Conservation (phyloP, 2,113 vertebrate species). For the Phocoena sinus region DNA sequence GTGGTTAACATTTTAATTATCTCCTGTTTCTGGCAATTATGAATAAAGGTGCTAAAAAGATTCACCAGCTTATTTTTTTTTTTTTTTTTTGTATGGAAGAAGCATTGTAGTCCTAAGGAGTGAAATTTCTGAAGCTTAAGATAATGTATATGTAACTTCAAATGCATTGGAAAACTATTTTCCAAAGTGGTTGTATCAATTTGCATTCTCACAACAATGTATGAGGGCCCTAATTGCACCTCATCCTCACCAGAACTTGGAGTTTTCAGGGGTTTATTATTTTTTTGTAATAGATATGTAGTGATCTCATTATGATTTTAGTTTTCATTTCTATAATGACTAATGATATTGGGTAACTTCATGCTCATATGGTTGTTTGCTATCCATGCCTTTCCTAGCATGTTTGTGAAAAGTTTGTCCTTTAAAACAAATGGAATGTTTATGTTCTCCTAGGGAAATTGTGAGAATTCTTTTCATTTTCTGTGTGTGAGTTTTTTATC, state of each 20-base stretch:
- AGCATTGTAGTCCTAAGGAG: neutral
- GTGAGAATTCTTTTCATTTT: neutral
- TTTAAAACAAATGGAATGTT: neutral
- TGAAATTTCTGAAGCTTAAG: neutral
- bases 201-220: neutral
- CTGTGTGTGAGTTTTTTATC: neutral
- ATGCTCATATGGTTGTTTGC: neutral
- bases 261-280: neutral
- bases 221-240: neutral
- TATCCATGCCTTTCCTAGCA: neutral
- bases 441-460: neutral
- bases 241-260: neutral
- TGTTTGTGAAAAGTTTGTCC: neutral
- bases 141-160: neutral
- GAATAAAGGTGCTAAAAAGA: neutral
- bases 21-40: neutral
- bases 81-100: neutral
- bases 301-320: neutral
- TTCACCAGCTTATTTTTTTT: neutral
- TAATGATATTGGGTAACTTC: neutral
- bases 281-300: neutral
- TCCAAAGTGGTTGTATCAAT: neutral
- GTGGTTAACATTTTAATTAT: neutral
- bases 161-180: neutral
- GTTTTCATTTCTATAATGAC: neutral